phyloP scores from a whole-genome alignment of 2,797 vertebrate species.

The Ceryle rudis region DNA sequence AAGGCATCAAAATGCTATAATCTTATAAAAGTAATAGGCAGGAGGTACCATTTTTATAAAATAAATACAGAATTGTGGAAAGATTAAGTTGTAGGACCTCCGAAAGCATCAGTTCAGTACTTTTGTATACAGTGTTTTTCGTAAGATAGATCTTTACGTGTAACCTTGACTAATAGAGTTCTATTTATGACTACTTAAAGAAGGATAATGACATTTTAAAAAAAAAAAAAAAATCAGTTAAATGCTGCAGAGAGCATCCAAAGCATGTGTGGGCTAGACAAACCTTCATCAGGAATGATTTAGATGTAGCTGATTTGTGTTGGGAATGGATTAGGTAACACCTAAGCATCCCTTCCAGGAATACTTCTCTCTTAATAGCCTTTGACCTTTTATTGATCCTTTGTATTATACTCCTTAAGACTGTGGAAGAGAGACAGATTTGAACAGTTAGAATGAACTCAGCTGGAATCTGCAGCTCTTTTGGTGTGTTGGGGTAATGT shows the following conservation, averaged over 20 bases:
- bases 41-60: background rate
- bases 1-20: constrained; percentile 20
- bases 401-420: background rate
- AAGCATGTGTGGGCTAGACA: background rate
- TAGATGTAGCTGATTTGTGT: background rate
- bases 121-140: background rate
- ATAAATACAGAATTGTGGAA: background rate
- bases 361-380: background rate
- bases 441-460: background rate
- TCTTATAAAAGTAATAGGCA: background rate
- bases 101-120: background rate
- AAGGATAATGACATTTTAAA: rapidly evolving
- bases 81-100: background rate
- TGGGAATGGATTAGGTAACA: background rate
- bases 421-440: background rate
- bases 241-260: background rate
- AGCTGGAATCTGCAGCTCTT: background rate
- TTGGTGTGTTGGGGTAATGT: background rate
- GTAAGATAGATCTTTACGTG: background rate
- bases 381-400: background rate
- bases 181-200: background rate
- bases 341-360: background rate
- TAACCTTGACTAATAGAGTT: background rate
- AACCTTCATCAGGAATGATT: background rate
- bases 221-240: background rate